Evolutionary conservation across 2,888 invertebrate genomes (phyloP), one percentile per base, ranked within the genome.

Genomic region (Scaptomyza polygonia): DNA sequence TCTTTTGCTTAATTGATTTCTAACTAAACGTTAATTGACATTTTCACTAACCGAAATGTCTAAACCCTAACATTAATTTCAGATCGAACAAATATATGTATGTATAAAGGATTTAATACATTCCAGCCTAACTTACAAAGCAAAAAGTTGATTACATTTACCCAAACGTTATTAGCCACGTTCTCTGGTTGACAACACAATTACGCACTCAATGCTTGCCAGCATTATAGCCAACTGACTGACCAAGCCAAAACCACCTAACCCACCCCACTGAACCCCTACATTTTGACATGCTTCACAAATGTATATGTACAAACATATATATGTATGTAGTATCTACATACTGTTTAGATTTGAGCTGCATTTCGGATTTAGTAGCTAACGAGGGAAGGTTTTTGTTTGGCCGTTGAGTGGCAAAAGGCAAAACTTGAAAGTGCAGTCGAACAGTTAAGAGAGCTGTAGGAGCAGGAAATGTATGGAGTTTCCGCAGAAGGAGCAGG

Each of bases 371-470:
- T 34, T 48, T 55, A 53, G 63, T 55, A 53, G 63, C 48, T 72
- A 72, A 72, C 72, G 68, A 72, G 56, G 55, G 54, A 69, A 47
- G 51, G 42, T 65, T 62, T 59, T 59, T 64, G 57, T 72, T 70
- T 34, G 52, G 39, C 39, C 2, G 39, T 39, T 43, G 52, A 56
- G 63, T 55, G 68, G 52, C 49, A 34, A 7, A 54, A 62, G 47
- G 53, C 67, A 74, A 77, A 77, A 79, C 75, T 81, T 79, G 79
- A 79, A 77, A 72, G 63, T 77, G 79, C 79, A 80, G 65, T 63
- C 66, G 47, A 77, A 72, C 68, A 55, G 71, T 59, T 43, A 58
- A 70, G 61, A 52, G 39, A 39, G 70, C 59, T 56, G 55, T 48
- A 51, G 63, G 47, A 52, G 73, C 83, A 80, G 81, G 83, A 81